A percentile compares a stretch with the other conserved stretches of the same genome.
Conservation (phyloP, 2,797 vertebrate species). For the Meriones psammophilus region DNA sequence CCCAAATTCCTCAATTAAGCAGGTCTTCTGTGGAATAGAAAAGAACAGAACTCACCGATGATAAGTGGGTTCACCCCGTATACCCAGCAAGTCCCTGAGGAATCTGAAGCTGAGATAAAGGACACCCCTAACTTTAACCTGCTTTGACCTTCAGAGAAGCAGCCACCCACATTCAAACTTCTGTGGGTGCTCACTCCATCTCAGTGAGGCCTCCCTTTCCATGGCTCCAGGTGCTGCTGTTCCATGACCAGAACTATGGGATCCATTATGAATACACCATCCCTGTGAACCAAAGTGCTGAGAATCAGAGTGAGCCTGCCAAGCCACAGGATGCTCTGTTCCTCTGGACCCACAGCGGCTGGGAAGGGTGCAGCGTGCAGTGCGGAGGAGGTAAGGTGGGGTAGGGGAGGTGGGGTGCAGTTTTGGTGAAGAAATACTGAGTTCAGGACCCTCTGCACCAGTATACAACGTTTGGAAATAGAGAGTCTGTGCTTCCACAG, state of each 20-base stretch:
- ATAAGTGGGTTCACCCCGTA: accelerated
- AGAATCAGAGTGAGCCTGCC: slow-evolving; percentile 89
- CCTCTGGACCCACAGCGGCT: slow-evolving; percentile 97
- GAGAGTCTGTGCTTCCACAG: background rate
- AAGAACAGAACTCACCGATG: background rate
- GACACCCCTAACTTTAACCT: background rate
- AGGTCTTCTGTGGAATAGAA: background rate
- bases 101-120: background rate
- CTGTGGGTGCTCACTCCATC: slow-evolving; percentile 4
- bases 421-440: background rate
- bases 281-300: slow-evolving; percentile 92
- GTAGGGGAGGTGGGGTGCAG: accelerated
- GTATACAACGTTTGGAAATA: background rate
- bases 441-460: background rate
- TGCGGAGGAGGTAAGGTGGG: slow-evolving; percentile 94
- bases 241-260: slow-evolving; percentile 97
- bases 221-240: slow-evolving; percentile 93
- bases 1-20: background rate
- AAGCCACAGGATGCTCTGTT: slow-evolving; percentile 92
- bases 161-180: background rate
- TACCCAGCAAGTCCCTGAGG: background rate
- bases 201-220: slow-evolving; percentile 67
- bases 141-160: background rate
- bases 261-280: slow-evolving; percentile 99
- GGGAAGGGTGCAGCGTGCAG: slow-evolving; percentile 95